phyloP scores from a whole-genome alignment of 2,797 vertebrate genomes.

The Orestias chungarensis region DNA sequence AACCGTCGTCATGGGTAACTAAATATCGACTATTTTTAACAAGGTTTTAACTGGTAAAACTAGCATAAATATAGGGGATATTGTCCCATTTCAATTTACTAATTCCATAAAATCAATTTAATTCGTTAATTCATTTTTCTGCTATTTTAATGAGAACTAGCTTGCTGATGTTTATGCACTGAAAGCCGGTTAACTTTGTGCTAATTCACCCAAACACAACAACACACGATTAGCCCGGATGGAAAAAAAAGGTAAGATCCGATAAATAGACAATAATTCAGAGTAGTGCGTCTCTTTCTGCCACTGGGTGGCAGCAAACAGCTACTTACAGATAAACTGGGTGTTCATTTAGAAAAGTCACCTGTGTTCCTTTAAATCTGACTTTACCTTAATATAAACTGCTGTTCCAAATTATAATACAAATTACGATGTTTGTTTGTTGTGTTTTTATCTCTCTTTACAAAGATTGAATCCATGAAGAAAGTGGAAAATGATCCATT shows the following conservation, averaged over 20 bases:
- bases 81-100: neutral
- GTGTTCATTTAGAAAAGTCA: neutral
- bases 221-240: neutral
- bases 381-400: neutral
- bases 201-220: neutral
- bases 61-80: neutral
- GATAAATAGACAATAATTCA: neutral
- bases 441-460: too few species aligned
- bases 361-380: neutral
- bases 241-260: conserved; percentile 22
- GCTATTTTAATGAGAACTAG: neutral
- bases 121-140: neutral
- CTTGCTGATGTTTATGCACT: neutral
- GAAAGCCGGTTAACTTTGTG: neutral
- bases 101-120: neutral
- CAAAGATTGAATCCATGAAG: too few species aligned
- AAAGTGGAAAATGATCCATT: too few species aligned
- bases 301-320: conserved; percentile 64
- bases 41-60: neutral
- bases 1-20: conserved; percentile 22
- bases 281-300: conserved; percentile 13
- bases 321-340: neutral
- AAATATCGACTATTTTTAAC: neutral
- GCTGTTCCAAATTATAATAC: neutral
- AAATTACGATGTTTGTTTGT: neutral